Conservation (phyloP, 2,113 vertebrate species). For the Dicerorhinus sumatrensis region DNA sequence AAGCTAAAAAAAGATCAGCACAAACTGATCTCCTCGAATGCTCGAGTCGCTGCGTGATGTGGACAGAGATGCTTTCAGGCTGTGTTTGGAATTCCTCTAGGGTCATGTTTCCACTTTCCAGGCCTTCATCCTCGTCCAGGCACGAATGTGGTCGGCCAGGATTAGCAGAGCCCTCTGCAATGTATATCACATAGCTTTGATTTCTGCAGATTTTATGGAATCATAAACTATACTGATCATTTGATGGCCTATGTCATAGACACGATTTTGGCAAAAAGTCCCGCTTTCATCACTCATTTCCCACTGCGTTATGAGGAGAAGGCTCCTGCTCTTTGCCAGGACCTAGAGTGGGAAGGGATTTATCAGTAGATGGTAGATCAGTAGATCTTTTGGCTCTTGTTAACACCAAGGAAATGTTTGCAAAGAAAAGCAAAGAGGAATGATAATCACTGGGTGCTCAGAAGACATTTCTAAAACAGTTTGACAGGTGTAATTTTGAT, state of each 20-base stretch:
- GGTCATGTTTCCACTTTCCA: conserved; percentile 86
- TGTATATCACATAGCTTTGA: conserved; percentile 83
- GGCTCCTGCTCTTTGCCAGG: neutral
- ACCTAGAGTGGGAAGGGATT: conserved; percentile 13
- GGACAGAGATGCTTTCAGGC: conserved; percentile 81
- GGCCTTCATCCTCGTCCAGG: conserved; percentile 80
- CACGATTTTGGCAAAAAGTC: neutral
- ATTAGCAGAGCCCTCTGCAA: conserved; percentile 84
- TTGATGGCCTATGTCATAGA: conserved; percentile 74
- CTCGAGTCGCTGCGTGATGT: conserved; percentile 74
- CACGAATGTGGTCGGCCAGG: conserved; percentile 79
- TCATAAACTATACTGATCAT: conserved; percentile 83
- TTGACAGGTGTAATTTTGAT: neutral
- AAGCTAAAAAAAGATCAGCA: conserved; percentile 82
- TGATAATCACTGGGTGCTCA: neutral
- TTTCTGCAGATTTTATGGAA: conserved; percentile 83
- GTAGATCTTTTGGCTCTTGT: neutral
- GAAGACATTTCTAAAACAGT: neutral
- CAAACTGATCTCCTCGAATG: conserved; percentile 78
- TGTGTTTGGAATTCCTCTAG: conserved; percentile 88
- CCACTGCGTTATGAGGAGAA: conserved; percentile 51
- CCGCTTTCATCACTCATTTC: conserved; percentile 66
- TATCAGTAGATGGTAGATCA: neutral
- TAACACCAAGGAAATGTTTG: neutral
- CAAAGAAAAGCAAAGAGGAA: conserved; percentile 44